These are phyloP conservation scores for Umimayanthus chanpuru DNA, from an alignment of 92 coral and sea anemone genomes.

Conservation along the genomic window DNA sequence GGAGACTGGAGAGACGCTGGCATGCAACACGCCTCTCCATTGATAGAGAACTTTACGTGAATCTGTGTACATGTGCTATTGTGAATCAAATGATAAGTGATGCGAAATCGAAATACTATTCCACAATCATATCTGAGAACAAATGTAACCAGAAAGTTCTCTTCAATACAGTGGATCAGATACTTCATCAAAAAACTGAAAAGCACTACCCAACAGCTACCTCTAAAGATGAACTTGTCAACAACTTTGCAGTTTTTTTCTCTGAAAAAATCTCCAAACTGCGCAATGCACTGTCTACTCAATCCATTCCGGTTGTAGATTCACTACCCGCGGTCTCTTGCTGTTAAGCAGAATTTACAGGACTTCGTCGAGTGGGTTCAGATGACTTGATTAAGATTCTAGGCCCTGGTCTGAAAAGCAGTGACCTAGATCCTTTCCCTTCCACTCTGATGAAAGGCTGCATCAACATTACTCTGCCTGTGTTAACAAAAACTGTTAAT, in stretches of 20 bases:
- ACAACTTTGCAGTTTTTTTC: background rate
- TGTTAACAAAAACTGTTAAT: conserved; percentile 22
- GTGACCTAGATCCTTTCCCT: conserved; percentile 38
- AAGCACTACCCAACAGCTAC: background rate
- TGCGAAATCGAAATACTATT: no score
- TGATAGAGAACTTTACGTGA: background rate
- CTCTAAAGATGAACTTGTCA: background rate
- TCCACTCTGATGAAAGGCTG: conserved; percentile 12
- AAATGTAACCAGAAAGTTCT: background rate
- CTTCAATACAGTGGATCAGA: no score
- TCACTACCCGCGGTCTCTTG: background rate
- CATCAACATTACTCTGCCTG: conserved; percentile 23
- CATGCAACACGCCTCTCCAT: background rate
- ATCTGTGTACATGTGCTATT: background rate
- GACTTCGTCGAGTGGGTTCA: background rate
- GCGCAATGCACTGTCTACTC: background rate
- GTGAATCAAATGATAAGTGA: no score
- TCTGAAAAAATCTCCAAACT: background rate
- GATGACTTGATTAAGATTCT: no score
- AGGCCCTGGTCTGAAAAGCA: conserved; percentile 3
- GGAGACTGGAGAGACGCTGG: background rate
- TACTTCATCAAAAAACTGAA: background rate
- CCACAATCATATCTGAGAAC: background rate
- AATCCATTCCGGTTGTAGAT: background rate
- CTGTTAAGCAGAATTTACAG: background rate